phyloP scores from a whole-genome alignment of 2,888 invertebrate genomes.

The Leptopilina myrica region DNA sequence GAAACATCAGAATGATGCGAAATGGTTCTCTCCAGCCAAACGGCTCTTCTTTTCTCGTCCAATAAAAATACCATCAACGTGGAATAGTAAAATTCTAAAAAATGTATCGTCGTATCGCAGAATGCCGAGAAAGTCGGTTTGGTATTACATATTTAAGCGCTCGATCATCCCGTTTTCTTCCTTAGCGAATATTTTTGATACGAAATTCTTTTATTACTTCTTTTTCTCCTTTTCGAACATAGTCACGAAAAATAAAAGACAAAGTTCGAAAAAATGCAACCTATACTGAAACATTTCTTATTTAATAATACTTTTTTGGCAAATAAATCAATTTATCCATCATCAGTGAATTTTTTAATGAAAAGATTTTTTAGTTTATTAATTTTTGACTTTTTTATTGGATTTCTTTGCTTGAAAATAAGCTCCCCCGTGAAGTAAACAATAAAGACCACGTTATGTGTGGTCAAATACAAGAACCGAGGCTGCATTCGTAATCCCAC shows the following conservation, averaged over 20 bases:
- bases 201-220: conserved; percentile 17
- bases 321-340: too few species aligned
- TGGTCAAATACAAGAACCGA: background rate
- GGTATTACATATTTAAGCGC: conserved; percentile 66
- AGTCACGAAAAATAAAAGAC: background rate
- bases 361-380: too few species aligned
- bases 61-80: conserved; percentile 50
- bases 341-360: too few species aligned
- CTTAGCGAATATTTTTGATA: conserved; percentile 9
- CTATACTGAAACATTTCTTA: too few species aligned
- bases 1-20: conserved; percentile 33
- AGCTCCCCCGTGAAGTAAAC: conserved; percentile 62
- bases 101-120: conserved; percentile 62
- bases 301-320: too few species aligned
- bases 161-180: conserved; percentile 60
- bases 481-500: conserved; percentile 62
- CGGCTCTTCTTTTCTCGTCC: conserved; percentile 50
- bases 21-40: conserved; percentile 50
- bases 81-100: conserved; percentile 63
- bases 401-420: conserved; percentile 63
- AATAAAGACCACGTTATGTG: conserved; percentile 60
- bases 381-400: conserved; percentile 49
- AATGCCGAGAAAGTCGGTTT: conserved; percentile 48
- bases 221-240: background rate
- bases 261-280: too few species aligned